A percentile compares a stretch with the other conserved stretches of the same genome.
These are phyloP conservation scores for Melanerpes aurifrons DNA, from an alignment of 2,113 vertebrate genomes.

Conservation along the genomic window DNA sequence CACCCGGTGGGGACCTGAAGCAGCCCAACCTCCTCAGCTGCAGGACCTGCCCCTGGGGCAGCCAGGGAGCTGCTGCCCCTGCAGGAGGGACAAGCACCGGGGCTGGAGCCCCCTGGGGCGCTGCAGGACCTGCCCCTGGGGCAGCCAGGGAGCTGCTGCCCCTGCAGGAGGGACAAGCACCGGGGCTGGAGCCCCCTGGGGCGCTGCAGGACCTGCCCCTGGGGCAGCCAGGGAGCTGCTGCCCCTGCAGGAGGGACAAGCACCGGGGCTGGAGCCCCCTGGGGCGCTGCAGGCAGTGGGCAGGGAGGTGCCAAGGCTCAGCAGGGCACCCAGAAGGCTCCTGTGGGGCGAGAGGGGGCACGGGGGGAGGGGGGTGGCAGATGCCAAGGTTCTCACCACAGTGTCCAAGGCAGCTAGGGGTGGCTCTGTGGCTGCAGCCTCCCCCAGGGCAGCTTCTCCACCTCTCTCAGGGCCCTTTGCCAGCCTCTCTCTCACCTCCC, in stretches of 20 bases:
- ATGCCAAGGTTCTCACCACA: constrained; percentile 21
- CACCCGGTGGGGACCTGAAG: neutral
- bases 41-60: neutral
- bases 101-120: accelerated
- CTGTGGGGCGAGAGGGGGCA: neutral
- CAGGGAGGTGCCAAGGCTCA: neutral
- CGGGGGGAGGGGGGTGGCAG: neutral
- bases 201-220: accelerated
- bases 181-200: neutral
- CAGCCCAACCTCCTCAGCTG: neutral
- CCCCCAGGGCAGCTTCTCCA: neutral
- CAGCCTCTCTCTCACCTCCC: constrained; percentile 59
- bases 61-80: neutral
- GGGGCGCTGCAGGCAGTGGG: accelerated
- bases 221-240: neutral
- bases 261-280: neutral
- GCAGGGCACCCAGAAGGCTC: accelerated
- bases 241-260: neutral
- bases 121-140: neutral
- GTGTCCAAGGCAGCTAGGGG: neutral
- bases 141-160: accelerated
- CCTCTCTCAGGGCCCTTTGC: constrained; percentile 30
- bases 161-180: neutral
- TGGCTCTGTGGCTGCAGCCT: neutral
- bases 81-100: neutral